phyloP scores from a whole-genome alignment of 2,113 vertebrate genomes.

The Heloderma charlesbogerti region DNA sequence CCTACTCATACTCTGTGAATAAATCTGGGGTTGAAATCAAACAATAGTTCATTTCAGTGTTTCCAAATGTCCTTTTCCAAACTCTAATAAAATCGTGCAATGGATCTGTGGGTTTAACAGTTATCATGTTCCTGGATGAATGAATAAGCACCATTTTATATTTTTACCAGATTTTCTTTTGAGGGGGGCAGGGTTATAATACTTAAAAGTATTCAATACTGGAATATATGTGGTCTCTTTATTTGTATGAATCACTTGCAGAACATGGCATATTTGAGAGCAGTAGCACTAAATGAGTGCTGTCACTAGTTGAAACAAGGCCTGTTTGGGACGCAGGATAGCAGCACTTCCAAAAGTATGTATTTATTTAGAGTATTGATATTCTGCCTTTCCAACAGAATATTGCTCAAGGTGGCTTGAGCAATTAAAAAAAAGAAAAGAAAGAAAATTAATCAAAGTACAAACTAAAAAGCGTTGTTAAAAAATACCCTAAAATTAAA shows the following conservation, averaged over 20 bases:
- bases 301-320: conserved; percentile 62
- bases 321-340: conserved; percentile 52
- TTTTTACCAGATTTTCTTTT: conserved; percentile 43
- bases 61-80: conserved; percentile 70
- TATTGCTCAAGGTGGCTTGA: neutral
- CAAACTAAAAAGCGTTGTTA: neutral
- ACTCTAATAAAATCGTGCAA: conserved; percentile 49
- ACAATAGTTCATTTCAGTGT: conserved; percentile 68
- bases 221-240: conserved; percentile 53
- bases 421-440: neutral
- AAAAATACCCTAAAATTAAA: neutral
- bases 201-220: conserved; percentile 14
- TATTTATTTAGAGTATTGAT: neutral
- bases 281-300: neutral
- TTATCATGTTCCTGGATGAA: conserved; percentile 31
- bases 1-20: conserved; percentile 66
- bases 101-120: conserved; percentile 45
- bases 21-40: conserved; percentile 57
- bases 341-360: neutral
- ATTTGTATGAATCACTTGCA: conserved; percentile 53
- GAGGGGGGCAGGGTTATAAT: conserved; percentile 46
- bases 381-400: neutral
- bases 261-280: neutral
- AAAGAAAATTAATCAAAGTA: neutral
- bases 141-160: conserved; percentile 40